A percentile compares a stretch with the other conserved stretches of the same genome.
Evolutionary conservation across 1,140 invertebrate genomes (phyloP).

Genomic region (Cotesia chilonis): DNA sequence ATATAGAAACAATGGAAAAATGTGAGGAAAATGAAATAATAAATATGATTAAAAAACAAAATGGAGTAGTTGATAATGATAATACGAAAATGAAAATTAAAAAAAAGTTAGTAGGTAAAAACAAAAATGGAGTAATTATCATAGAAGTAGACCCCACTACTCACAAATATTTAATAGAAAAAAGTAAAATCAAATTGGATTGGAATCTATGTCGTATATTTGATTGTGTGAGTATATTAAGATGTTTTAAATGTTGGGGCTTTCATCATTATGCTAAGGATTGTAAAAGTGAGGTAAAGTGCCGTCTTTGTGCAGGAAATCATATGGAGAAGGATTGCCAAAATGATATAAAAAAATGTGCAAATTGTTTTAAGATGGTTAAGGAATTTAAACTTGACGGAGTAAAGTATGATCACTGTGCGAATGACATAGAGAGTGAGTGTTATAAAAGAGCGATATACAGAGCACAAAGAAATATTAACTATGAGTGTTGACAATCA

Average conservation of each 20-base stretch:
- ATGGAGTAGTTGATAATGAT: not conserved
- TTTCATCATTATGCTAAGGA: constrained; percentile 33
- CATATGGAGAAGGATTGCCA: constrained; percentile 25
- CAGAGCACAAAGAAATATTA: constrained; percentile 13
- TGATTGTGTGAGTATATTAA: constrained; percentile 23
- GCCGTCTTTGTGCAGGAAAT: constrained; percentile 20
- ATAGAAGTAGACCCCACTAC: constrained; percentile 25
- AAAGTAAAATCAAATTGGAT: not conserved
- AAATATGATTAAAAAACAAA: constrained; percentile 22
- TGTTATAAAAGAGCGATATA: constrained; percentile 19
- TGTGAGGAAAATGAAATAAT: constrained; percentile 14
- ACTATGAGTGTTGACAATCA: no score
- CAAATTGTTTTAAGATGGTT: constrained; percentile 26
- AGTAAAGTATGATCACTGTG: constrained; percentile 19
- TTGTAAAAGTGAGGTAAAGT: constrained; percentile 26
- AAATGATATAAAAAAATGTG: constrained; percentile 12
- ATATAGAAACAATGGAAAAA: not conserved
- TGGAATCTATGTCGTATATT: constrained; percentile 25
- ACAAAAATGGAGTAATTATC: constrained; percentile 4
- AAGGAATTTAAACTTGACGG: constrained; percentile 3
- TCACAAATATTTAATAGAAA: constrained; percentile 2
- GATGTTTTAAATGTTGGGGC: constrained; percentile 38
- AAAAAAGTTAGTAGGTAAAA: constrained; percentile 5
- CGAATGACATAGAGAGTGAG: constrained; percentile 13
- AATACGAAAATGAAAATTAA: constrained; percentile 2